Evolutionary conservation across 2,113 vertebrate genomes (phyloP).

Genomic region (Odontophorus gujanensis): DNA sequence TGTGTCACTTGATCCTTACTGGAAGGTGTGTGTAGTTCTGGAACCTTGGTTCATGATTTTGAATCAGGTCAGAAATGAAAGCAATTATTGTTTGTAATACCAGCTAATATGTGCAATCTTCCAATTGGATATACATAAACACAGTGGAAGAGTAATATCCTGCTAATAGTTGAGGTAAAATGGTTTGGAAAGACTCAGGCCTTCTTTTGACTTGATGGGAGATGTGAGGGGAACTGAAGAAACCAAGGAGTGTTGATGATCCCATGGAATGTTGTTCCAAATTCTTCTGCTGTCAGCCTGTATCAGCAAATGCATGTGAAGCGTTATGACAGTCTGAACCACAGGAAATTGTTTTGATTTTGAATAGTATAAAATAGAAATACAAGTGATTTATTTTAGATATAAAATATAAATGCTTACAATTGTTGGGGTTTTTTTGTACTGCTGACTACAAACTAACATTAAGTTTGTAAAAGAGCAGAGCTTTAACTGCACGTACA

Average conservation of each 20-base stretch:
- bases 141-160: not conserved
- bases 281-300: not conserved
- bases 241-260: not conserved
- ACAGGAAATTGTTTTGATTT: not conserved
- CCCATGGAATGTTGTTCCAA: not conserved
- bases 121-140: not conserved
- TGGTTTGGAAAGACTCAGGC: not conserved
- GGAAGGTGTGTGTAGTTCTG: not conserved
- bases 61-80: constrained; percentile 2
- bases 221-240: not conserved
- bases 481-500: not conserved
- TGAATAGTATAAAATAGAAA: not conserved
- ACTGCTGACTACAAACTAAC: not conserved
- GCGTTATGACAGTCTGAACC: not conserved
- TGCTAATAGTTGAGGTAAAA: not conserved
- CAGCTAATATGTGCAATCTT: not conserved
- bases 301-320: fast-evolving
- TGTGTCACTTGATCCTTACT: not conserved
- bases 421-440: not conserved
- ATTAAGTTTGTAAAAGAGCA: not conserved
- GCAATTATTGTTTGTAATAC: not conserved
- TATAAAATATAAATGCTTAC: not conserved
- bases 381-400: not conserved
- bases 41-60: not conserved
- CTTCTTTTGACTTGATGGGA: not conserved